These are phyloP conservation scores for Melanostigma gelatinosum DNA, from an alignment of 2,113 vertebrate genomes.

Conservation along the genomic window DNA sequence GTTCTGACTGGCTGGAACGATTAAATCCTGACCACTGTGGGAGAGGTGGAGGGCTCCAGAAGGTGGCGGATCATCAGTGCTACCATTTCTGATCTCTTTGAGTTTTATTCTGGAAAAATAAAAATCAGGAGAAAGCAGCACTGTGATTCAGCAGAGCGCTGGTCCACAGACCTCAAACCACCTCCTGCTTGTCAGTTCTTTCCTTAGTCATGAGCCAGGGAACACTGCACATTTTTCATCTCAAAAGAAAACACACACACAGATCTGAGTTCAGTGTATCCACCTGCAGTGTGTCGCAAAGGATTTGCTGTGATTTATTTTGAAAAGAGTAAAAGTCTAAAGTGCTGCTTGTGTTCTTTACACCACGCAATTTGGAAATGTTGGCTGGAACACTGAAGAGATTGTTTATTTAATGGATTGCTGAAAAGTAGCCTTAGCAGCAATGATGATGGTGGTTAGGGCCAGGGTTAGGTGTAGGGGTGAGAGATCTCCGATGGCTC, in stretches of 20 bases:
- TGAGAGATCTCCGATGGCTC: not conserved
- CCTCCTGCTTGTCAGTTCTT: constrained; percentile 66
- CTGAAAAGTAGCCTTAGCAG: not conserved
- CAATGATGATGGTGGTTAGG: not conserved
- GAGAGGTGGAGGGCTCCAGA: not conserved
- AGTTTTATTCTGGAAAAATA: constrained; percentile 34
- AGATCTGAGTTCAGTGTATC: not conserved
- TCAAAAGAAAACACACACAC: constrained; percentile 3
- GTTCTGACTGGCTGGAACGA: constrained; percentile 3
- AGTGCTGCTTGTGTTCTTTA: constrained; percentile 1
- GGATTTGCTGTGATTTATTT: constrained; percentile 25
- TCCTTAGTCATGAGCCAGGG: constrained; percentile 33
- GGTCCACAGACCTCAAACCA: constrained; percentile 67
- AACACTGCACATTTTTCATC: constrained; percentile 34
- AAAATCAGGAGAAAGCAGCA: not conserved
- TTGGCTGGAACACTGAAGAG: not conserved
- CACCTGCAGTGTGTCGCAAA: constrained; percentile 1
- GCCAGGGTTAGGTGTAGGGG: not conserved
- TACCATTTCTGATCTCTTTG: constrained; percentile 3
- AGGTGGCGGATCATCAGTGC: not conserved
- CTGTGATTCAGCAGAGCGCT: constrained; percentile 69
- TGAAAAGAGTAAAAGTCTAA: not conserved
- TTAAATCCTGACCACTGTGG: constrained; percentile 19
- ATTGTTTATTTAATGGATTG: not conserved
- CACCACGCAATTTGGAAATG: not conserved